These are phyloP conservation scores for Peromyscus nudipes DNA, from an alignment of 2,797 vertebrate genomes.

Conservation along the genomic window DNA sequence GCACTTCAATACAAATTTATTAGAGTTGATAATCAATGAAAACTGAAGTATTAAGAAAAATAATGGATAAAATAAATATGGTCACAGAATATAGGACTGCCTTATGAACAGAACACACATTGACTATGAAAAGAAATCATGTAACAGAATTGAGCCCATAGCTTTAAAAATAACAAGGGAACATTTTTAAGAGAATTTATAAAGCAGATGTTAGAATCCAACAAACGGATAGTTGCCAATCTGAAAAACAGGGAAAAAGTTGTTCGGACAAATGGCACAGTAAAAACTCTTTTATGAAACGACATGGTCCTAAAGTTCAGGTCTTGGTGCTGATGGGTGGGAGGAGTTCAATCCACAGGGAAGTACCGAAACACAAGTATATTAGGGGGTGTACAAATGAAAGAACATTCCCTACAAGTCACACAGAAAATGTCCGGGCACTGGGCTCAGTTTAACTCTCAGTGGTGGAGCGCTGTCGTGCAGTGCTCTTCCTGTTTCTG, in stretches of 20 bases:
- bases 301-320: background rate
- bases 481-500: background rate
- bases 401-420: background rate
- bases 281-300: background rate
- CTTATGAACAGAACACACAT: background rate
- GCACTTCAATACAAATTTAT: background rate
- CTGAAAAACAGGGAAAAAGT: constrained; percentile 8
- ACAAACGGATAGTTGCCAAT: background rate
- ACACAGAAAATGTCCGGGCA: background rate
- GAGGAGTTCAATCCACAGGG: background rate
- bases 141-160: background rate
- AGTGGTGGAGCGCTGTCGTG: no score
- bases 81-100: background rate
- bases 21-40: background rate
- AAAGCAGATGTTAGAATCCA: background rate
- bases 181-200: background rate
- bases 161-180: background rate
- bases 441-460: background rate
- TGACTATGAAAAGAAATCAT: background rate
- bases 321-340: background rate
- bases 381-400: background rate
- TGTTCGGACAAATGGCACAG: background rate
- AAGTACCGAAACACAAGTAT: background rate
- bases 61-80: background rate
- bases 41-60: background rate